Evolutionary conservation across 2,797 vertebrate species (phyloP).

Genomic region (Neopelma chrysocephalum): DNA sequence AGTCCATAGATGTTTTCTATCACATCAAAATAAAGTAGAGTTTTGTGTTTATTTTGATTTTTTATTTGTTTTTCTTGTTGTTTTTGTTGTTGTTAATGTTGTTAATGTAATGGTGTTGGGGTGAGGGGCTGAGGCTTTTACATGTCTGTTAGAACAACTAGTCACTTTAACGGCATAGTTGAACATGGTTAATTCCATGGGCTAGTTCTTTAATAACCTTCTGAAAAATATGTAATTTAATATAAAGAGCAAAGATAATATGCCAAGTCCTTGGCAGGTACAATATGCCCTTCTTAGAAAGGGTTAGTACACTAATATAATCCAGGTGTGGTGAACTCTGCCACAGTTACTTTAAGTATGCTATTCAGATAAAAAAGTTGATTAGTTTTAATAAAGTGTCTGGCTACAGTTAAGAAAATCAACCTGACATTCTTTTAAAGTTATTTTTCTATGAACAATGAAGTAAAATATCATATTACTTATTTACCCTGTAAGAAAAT

Average conservation of each 20-base stretch:
- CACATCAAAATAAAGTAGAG: fast-evolving
- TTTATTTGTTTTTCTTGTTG: background rate
- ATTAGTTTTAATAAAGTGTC: background rate
- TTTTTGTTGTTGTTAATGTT: background rate
- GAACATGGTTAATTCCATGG: background rate
- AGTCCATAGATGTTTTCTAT: background rate
- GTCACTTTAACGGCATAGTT: background rate
- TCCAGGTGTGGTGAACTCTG: background rate
- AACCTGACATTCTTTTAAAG: background rate
- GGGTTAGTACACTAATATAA: background rate
- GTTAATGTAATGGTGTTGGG: background rate
- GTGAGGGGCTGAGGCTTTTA: background rate
- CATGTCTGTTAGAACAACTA: background rate
- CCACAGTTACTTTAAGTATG: background rate
- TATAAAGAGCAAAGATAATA: background rate
- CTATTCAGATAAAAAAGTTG: background rate
- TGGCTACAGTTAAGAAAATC: background rate
- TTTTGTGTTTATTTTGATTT: background rate
- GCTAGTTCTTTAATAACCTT: background rate
- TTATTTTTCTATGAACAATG: background rate
- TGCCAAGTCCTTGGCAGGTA: background rate
- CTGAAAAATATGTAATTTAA: background rate
- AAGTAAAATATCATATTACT: background rate
- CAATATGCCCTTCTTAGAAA: background rate
- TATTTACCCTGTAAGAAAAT: background rate